Base-by-base conservation (phyloP, 2,797 vertebrate species). In the Gymnoscopelus braueri region DNA sequence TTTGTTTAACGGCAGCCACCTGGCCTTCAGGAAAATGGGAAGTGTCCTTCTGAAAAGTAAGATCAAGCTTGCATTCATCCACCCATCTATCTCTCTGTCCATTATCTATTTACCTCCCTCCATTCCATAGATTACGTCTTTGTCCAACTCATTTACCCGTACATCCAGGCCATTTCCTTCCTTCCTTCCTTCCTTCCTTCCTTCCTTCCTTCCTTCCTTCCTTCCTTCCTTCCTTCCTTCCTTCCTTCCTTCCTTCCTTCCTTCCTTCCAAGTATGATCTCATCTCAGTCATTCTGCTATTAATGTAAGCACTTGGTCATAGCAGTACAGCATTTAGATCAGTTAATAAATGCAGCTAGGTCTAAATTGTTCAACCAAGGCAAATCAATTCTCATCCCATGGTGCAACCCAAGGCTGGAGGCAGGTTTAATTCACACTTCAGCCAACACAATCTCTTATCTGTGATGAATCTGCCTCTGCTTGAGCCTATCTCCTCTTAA, bases 341-440 rank as follows among this genome's bases (percentile, higher is more conserved):
- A 49, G 26, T 77, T 61, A 72, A 75, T 10, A 74, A 56, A 79
- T 49, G 14, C 57, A 11, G 57, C 57, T 13, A n/a, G 56, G 29
- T 59, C 32, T 58, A 50, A 60, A 78, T 72, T 60, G 60, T 19
- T 48, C 65, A 78, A 59, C 19, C 26, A 63, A 57, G 26, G 50
- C 56, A 48, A 80, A 87, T 89, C 73, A 73, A 82, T 87, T 83
- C 74, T 65, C 67, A 59, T 63, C 78, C 69, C 65, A 75, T 65
- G 65, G 57, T 65, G 35, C 64, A 68, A 53, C 14, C 26, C 14
- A 60, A 62, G 58, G 47, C 53, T 49, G 65, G 10, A 26, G 63
- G 58, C 65, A 65, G 44, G 59, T 77, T 77, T 74, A 71, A 84
- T 81, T 83, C 78, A 74, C 63, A 81, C 79, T 71, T 81, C 63